Percentiles rank a stretch among this genome's conserved stretches.
Conservation (phyloP, 2,113 vertebrate genomes). For the Okapia johnstoni region DNA sequence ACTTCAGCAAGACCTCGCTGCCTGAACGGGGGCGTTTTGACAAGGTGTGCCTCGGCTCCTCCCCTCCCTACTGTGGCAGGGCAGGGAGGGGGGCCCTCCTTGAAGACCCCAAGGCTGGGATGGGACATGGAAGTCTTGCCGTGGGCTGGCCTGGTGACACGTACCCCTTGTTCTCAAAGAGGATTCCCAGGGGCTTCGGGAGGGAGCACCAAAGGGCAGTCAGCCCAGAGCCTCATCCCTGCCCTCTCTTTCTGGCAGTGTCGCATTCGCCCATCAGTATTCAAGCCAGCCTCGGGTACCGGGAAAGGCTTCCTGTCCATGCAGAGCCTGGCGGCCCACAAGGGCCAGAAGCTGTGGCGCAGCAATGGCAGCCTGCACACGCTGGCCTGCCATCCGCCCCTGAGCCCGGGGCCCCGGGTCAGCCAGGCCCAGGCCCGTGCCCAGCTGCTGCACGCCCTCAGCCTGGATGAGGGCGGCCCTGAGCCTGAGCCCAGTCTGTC, state of each 20-base stretch:
- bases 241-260: slow-evolving; percentile 79
- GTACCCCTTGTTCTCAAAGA: background rate
- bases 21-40: slow-evolving; percentile 93
- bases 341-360: slow-evolving; percentile 90
- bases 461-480: slow-evolving; percentile 89
- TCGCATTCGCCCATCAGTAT: slow-evolving; percentile 91
- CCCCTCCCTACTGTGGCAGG: background rate
- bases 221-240: background rate
- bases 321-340: slow-evolving; percentile 92
- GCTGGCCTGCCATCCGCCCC: slow-evolving; percentile 84
- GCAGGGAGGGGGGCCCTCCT: background rate
- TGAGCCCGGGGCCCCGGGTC: slow-evolving; percentile 71
- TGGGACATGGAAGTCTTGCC: background rate
- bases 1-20: slow-evolving; percentile 94
- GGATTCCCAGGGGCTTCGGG: background rate
- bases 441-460: slow-evolving; percentile 82
- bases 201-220: background rate
- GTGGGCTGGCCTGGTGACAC: background rate
- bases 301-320: slow-evolving; percentile 94
- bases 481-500: slow-evolving; percentile 89
- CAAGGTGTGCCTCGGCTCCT: slow-evolving; percentile 83
- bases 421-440: slow-evolving; percentile 76
- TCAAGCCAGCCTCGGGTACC: slow-evolving; percentile 84
- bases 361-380: slow-evolving; percentile 89
- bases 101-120: accelerated